A percentile compares a stretch with the other conserved stretches of the same genome.
Evolutionary conservation across 2,888 invertebrate species (phyloP).

Genomic region (Lochmaea capreae): DNA sequence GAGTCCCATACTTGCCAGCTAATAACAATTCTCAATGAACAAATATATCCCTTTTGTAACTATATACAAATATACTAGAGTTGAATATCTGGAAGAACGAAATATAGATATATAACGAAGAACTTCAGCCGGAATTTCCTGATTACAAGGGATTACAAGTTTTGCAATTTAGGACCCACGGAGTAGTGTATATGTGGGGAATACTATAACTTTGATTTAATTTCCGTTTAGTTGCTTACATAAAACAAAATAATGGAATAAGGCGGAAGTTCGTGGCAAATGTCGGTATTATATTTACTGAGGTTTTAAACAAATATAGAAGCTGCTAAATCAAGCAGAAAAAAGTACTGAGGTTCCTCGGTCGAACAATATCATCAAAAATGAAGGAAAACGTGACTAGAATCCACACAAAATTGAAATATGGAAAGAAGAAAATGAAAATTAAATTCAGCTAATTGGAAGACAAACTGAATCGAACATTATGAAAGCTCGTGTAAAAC

Average conservation of each 20-base stretch:
- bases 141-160: conserved; percentile 29
- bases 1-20: no score
- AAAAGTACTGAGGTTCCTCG: background rate
- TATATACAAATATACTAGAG: background rate
- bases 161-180: conserved; percentile 20
- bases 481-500: background rate
- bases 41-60: no score
- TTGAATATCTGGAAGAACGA: conserved; percentile 7
- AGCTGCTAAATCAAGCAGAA: background rate
- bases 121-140: conserved; percentile 26
- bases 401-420: no score
- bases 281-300: background rate
- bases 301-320: background rate
- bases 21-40: no score
- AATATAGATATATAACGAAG: conserved; percentile 27
- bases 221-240: conserved; percentile 22
- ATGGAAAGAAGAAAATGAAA: no score
- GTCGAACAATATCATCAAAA: background rate
- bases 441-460: no score
- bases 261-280: conserved; percentile 1
- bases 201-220: conserved; percentile 34
- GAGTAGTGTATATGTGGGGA: background rate
- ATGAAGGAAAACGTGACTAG: no score
- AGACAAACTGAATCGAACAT: background rate
- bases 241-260: conserved; percentile 1